These are phyloP conservation scores for Dallia pectoralis DNA, from an alignment of 2,797 vertebrate species.

Conservation along the genomic window DNA sequence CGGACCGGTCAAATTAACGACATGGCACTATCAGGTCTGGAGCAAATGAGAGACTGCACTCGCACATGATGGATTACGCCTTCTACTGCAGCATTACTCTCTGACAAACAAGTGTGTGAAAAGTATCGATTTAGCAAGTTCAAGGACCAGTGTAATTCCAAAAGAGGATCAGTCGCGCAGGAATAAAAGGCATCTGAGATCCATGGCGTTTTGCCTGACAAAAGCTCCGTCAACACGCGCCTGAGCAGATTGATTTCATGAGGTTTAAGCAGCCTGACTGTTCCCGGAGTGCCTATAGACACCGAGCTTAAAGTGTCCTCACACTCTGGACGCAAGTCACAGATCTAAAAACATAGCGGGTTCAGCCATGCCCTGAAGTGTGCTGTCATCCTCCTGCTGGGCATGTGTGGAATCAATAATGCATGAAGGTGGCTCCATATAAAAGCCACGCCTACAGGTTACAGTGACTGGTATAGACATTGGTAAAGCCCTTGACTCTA, in stretches of 20 bases:
- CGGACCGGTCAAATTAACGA: constrained; percentile 39
- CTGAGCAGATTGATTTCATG: constrained; percentile 28
- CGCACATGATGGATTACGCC: constrained; percentile 7
- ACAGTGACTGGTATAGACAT: not conserved
- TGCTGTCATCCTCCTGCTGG: not conserved
- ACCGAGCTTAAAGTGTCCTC: constrained; percentile 37
- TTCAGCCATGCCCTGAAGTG: constrained; percentile 4
- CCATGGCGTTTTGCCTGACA: constrained; percentile 31
- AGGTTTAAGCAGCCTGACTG: constrained; percentile 21
- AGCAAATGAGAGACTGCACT: constrained; percentile 16
- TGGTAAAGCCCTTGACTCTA: not conserved
- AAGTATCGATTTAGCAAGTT: constrained; percentile 43
- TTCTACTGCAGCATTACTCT: constrained; percentile 14
- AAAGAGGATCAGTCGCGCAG: constrained; percentile 28
- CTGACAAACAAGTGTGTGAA: constrained; percentile 23
- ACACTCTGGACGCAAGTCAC: constrained; percentile 28
- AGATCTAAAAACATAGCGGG: not conserved
- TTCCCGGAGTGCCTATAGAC: constrained; percentile 34
- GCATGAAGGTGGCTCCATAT: no score
- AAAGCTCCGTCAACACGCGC: constrained; percentile 49
- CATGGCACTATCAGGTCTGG: constrained; percentile 11
- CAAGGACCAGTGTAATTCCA: constrained; percentile 32
- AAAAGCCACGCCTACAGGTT: no score
- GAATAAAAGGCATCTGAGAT: constrained; percentile 26
- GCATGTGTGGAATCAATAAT: not conserved